Conservation (phyloP, 2,113 vertebrate species). For the Peromyscus polionotus region DNA sequence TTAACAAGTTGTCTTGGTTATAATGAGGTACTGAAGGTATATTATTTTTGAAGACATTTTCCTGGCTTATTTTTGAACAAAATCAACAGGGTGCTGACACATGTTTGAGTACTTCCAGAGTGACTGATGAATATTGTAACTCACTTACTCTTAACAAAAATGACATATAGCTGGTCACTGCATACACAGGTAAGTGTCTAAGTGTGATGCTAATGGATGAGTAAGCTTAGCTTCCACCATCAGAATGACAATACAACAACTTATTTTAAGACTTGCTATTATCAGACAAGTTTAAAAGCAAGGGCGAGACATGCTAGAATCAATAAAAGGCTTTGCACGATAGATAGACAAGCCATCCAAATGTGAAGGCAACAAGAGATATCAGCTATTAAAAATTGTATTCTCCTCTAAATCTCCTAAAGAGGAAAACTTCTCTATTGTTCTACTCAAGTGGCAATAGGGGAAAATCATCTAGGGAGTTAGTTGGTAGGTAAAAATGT, state of each 20-base stretch:
- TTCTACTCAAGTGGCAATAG: not conserved
- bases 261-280: constrained; percentile 58
- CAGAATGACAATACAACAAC: constrained; percentile 42
- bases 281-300: constrained; percentile 46
- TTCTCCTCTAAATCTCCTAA: not conserved
- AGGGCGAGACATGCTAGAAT: constrained; percentile 7
- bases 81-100: not conserved
- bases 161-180: not conserved
- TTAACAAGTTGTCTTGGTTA: not conserved
- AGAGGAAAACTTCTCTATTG: not conserved
- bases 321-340: not conserved
- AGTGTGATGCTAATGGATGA: constrained; percentile 47
- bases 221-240: constrained; percentile 41
- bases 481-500: not conserved
- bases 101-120: constrained; percentile 1
- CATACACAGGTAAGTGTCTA: constrained; percentile 10
- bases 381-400: constrained; percentile 42
- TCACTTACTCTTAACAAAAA: constrained; percentile 60
- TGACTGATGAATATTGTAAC: constrained; percentile 34
- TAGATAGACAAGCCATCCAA: not conserved
- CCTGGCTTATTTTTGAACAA: not conserved
- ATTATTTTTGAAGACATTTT: constrained; percentile 30
- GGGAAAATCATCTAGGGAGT: not conserved
- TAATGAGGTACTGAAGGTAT: not conserved
- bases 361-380: constrained; percentile 17